phyloP scores from a whole-genome alignment of 1,140 invertebrate genomes.

The Diachasma alloeum region DNA sequence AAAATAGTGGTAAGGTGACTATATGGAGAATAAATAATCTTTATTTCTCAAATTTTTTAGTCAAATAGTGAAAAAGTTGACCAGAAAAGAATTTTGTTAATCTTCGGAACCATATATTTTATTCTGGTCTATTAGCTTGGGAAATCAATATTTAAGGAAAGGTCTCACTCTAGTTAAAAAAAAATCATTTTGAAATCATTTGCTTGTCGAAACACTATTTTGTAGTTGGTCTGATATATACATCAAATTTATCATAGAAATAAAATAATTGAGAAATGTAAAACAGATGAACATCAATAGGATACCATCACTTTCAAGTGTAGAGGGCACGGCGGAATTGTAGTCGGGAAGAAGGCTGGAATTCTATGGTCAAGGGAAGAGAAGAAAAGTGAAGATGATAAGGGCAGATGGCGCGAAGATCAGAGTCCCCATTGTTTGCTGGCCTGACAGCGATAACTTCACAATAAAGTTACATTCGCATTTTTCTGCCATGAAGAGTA shows the following conservation, averaged over 20 bases:
- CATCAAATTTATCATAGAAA: background rate
- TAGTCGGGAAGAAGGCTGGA: background rate
- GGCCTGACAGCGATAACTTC: slow-evolving; percentile 62
- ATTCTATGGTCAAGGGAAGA: background rate
- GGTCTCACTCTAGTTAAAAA: too few relatives aligned
- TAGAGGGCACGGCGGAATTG: background rate
- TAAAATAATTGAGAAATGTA: background rate
- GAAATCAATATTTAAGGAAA: too few relatives aligned
- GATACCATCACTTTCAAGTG: background rate
- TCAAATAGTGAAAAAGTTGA: too few relatives aligned
- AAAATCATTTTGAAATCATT: too few relatives aligned
- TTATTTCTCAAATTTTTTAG: too few relatives aligned
- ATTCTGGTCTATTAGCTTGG: too few relatives aligned
- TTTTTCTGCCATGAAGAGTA: background rate
- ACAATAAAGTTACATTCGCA: slow-evolving; percentile 62
- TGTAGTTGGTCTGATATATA: too few relatives aligned
- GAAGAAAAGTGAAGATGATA: slow-evolving; percentile 31
- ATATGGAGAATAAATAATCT: too few relatives aligned
- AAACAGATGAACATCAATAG: background rate
- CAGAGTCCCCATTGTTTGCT: slow-evolving; percentile 58
- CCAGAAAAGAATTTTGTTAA: too few relatives aligned
- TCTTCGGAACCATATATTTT: too few relatives aligned
- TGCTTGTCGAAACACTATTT: too few relatives aligned
- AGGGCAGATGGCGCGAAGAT: slow-evolving; percentile 52
- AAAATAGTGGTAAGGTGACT: too few relatives aligned